Percentiles rank a stretch among this genome's conserved stretches.
Conservation (phyloP, 2,113 vertebrate species). For the Pelobates fuscus region DNA sequence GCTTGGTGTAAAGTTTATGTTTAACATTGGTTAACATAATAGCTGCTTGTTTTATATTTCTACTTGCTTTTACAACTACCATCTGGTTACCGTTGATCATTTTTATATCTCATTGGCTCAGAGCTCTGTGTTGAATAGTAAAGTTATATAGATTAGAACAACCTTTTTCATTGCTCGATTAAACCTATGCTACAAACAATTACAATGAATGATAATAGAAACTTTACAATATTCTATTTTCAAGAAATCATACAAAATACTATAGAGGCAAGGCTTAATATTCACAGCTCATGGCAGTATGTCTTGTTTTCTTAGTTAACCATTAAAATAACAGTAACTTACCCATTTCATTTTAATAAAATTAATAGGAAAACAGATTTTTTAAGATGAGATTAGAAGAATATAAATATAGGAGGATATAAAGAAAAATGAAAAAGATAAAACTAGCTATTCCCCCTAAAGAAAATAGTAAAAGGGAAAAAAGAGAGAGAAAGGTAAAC, state of each 20-base stretch:
- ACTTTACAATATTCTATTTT: neutral
- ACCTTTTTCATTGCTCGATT: slow-evolving; percentile 22
- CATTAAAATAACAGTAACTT: too few species aligned
- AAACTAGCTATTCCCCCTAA: too few species aligned
- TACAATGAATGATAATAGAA: neutral
- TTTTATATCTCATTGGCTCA: slow-evolving; percentile 23
- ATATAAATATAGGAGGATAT: too few species aligned
- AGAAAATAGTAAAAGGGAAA: too few species aligned
- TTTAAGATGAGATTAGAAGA: too few species aligned
- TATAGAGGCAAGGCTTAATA: neutral
- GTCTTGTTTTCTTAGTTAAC: too few species aligned
- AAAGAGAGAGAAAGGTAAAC: too few species aligned
- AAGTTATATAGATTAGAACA: slow-evolving; percentile 31
- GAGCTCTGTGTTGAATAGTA: slow-evolving; percentile 10
- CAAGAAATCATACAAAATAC: neutral
- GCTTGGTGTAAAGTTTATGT: neutral
- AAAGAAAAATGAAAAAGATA: too few species aligned
- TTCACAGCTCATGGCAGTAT: too few species aligned
- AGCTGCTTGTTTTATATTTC: slow-evolving; percentile 16
- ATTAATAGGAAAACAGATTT: too few species aligned
- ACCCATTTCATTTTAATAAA: too few species aligned
- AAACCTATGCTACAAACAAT: neutral
- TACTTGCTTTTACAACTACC: slow-evolving; percentile 24
- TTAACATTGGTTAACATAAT: slow-evolving; percentile 13
- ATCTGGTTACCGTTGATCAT: slow-evolving; percentile 30